Conservation (phyloP, 2,797 vertebrate genomes). For the Nothura maculosa region DNA sequence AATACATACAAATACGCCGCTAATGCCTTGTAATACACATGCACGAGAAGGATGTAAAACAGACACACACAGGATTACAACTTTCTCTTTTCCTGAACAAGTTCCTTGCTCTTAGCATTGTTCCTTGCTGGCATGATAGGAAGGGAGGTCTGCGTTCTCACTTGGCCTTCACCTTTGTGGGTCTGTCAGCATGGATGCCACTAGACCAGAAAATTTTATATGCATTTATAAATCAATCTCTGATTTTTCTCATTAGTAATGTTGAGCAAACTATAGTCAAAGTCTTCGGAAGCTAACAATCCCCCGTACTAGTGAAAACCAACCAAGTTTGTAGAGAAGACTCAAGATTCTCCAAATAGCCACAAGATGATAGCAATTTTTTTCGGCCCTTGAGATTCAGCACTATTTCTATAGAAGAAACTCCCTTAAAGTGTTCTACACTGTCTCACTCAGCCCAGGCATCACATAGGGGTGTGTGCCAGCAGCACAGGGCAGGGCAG, state of each 20-base stretch:
- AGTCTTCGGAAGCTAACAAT: not conserved
- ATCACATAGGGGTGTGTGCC: rapidly evolving
- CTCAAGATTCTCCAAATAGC: not conserved
- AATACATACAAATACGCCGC: not conserved
- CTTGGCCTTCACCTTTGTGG: not conserved
- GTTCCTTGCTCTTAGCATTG: not conserved
- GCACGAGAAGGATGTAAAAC: not conserved
- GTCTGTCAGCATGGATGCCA: not conserved
- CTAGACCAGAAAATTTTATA: not conserved
- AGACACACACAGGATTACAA: not conserved
- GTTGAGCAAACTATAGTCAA: not conserved
- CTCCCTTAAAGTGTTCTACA: not conserved
- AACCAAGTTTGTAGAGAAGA: not conserved
- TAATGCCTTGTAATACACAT: not conserved
- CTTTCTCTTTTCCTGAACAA: not conserved
- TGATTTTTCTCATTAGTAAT: not conserved
- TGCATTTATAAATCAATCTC: not conserved
- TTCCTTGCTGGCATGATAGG: not conserved
- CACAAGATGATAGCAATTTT: rapidly evolving
- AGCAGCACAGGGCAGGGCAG: rapidly evolving
- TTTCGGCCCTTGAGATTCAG: not conserved
- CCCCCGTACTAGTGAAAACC: not conserved
- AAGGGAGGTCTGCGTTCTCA: not conserved
- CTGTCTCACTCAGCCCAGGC: not conserved
- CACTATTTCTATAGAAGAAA: not conserved